Base-by-base conservation (phyloP, 2,797 vertebrate genomes). In the Ciconia nigra region DNA sequence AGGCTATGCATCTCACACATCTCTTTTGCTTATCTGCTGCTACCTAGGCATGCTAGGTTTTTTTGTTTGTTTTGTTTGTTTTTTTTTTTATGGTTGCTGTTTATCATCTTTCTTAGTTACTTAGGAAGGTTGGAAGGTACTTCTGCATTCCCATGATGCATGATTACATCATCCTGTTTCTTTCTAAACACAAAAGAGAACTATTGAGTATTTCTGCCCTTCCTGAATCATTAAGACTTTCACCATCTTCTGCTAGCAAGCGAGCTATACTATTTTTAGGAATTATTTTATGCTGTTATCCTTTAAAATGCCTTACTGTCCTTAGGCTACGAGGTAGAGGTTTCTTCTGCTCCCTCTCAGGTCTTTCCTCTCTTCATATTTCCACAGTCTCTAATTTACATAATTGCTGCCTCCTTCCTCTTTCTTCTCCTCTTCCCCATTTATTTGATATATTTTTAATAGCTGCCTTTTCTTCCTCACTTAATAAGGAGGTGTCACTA, bases 401-500 rank as follows among this genome's bases (percentile, higher is more conserved):
- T 69, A 90, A 87, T 41, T 83, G 42, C 31, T 83, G 54, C 24
- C 46, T 94, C n/a, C 35, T 96, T 95, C 49, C n/a, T 79, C 86
- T 95, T 83, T 79, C 47, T 78, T 66, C 52, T 66, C 31, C 39
- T 66, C 73, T 92, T 94, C 44, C 44, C 18, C 25, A 11, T 80
- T 89, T 87, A 82, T 87, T 66, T 79, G 87, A 82, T 81, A 74
- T 42, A 62, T 65, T 85, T 95, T 79, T 87, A 87, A 90, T 79
- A 82, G 67, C 35, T 90, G 39, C 55, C 61, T 85, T 87, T 70
- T 52, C 88, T 92, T 96, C 81, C 71, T 87, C 37, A 35, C 26
- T 93, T 65, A 73, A 57, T 46, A 62, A 84, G 44, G 52, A 89
- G 44, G 42, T 73, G 67, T 58, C 0, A 1, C 73, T 82, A 72